Evolutionary conservation across 2,113 vertebrate genomes (phyloP).

Genomic region (Ageneiosus marmoratus): DNA sequence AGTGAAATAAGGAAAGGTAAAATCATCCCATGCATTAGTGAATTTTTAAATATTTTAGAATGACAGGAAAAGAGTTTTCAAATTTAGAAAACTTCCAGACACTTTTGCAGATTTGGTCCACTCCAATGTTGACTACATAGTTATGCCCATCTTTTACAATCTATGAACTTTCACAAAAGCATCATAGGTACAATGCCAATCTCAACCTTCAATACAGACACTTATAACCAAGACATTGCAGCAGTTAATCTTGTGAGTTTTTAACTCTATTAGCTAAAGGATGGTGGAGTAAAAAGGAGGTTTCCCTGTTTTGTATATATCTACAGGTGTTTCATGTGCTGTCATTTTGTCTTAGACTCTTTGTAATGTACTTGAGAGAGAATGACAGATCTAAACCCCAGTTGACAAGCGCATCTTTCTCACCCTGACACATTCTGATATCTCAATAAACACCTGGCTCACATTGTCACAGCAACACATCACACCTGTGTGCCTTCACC

Average conservation of each 20-base stretch:
- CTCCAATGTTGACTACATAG: too few species aligned
- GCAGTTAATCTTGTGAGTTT: not conserved
- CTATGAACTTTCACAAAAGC: not conserved
- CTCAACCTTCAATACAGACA: not conserved
- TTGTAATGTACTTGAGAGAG: constrained; percentile 65
- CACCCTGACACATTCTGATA: constrained; percentile 74
- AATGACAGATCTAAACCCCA: constrained; percentile 70
- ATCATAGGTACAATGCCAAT: not conserved
- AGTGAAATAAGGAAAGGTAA: too few species aligned
- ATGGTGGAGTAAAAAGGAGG: not conserved
- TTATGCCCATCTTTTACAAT: too few species aligned
- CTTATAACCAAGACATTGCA: not conserved
- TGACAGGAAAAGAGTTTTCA: too few species aligned
- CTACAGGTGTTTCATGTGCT: constrained; percentile 38
- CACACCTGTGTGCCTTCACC: constrained; percentile 72
- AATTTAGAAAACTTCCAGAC: too few species aligned
- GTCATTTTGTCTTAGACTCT: constrained; percentile 59
- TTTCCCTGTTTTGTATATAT: constrained; percentile 15
- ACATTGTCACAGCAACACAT: constrained; percentile 68
- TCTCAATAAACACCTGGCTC: constrained; percentile 80
- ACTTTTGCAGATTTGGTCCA: too few species aligned
- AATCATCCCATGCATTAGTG: too few species aligned
- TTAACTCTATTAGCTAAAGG: not conserved
- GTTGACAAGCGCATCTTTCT: constrained; percentile 69
- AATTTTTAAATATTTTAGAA: too few species aligned